A percentile compares a stretch with the other conserved stretches of the same genome.
Evolutionary conservation across 2,113 vertebrate species (phyloP).

Genomic region (Corvus moneduloides): DNA sequence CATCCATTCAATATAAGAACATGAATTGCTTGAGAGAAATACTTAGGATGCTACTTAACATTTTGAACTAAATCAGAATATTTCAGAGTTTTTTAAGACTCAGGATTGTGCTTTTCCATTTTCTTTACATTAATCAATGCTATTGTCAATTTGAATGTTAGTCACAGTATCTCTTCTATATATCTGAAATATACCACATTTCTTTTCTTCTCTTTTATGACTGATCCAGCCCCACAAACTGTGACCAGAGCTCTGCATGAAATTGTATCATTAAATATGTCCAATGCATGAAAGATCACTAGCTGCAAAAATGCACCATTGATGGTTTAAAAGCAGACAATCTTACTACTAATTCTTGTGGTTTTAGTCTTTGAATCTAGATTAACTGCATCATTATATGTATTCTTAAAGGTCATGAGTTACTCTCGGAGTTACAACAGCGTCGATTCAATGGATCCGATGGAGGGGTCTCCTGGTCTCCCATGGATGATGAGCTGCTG

Average conservation of each 20-base stretch:
- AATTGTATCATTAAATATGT: not conserved
- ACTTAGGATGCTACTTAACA: not conserved
- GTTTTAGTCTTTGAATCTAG: not conserved
- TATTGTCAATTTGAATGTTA: not conserved
- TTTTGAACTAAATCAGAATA: not conserved
- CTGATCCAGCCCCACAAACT: not conserved
- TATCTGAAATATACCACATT: not conserved
- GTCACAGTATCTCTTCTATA: not conserved
- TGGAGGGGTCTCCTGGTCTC: constrained; percentile 92
- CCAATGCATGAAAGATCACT: not conserved
- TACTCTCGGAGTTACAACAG: constrained; percentile 95
- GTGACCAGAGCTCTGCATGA: not conserved
- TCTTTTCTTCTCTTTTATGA: not conserved
- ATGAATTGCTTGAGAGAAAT: not conserved
- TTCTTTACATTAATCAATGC: not conserved
- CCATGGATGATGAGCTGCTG: constrained; percentile 96
- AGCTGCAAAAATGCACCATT: not conserved
- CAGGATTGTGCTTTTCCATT: not conserved
- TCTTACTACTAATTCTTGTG: not conserved
- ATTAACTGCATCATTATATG: not conserved
- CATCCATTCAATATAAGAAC: not conserved
- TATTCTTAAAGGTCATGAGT: constrained; percentile 86
- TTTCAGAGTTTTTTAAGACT: not conserved
- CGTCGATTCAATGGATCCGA: constrained; percentile 94
- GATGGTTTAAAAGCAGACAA: not conserved